phyloP scores from a whole-genome alignment of 2,888 invertebrate genomes.

The Diarsia mendica region DNA sequence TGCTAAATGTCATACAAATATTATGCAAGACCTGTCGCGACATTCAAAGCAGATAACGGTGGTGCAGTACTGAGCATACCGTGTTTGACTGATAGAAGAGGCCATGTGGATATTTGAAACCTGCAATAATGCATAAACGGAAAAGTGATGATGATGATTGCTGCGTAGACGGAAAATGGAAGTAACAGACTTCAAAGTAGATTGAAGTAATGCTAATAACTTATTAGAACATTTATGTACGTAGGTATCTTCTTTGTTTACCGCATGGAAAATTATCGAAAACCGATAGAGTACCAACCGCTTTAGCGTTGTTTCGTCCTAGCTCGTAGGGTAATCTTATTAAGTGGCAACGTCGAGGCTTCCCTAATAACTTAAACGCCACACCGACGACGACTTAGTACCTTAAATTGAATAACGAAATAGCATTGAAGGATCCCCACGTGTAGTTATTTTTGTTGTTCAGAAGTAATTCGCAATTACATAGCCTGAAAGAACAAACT shows the following conservation, averaged over 20 bases:
- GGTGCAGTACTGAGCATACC: not conserved
- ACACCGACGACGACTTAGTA: constrained; percentile 46
- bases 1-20: constrained; percentile 15
- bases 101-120: not conserved
- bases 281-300: constrained; percentile 55
- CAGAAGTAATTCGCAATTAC: constrained; percentile 11
- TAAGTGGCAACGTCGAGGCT: constrained; percentile 82
- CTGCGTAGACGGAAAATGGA: too few species aligned
- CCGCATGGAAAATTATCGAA: constrained; percentile 43
- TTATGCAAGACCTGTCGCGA: constrained; percentile 15
- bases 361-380: constrained; percentile 85
- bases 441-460: constrained; percentile 39
- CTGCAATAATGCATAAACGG: not conserved
- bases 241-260: not conserved
- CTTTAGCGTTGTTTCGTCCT: constrained; percentile 64
- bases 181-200: not conserved
- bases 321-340: constrained; percentile 82
- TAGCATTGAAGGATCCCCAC: constrained; percentile 21
- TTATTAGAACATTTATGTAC: not conserved
- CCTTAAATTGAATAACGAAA: constrained; percentile 76
- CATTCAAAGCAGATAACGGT: constrained; percentile 2
- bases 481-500: constrained; percentile 8
- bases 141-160: not conserved
- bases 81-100: not conserved
- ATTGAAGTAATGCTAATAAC: not conserved